Evolutionary conservation across 1,140 invertebrate species (phyloP), one percentile per base, ranked within the genome.

Genomic region (Drosophila erecta): DNA sequence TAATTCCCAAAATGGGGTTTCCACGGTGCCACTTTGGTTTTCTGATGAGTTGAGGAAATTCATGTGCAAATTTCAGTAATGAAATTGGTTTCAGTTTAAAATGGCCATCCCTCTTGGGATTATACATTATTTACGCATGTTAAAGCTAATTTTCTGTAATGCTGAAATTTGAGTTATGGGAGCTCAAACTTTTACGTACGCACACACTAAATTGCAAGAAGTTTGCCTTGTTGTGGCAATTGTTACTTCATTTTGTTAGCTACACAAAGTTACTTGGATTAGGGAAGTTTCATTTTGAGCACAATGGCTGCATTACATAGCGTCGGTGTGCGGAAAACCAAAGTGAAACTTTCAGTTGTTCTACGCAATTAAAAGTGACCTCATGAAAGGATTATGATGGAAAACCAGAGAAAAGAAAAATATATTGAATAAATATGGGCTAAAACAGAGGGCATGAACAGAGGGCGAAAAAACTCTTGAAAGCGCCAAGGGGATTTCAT

Each of bases 101-200:
- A 20, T 59, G 37, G 12, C 15, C 8, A 20, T 24, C 33, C 3
- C 30, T 40, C 22, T 27, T 27, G 22, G 6, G 6, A 47, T n/a
- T 47, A n/a, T 15, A 14, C 33, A 33, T n/a, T 50, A 15, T 50
- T 33, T 17, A 50, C 17, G 15, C 20, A 12, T 10, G n/a, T 15
- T 6, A 17, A 35, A 14, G 1, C 11, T 35, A 17, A 35, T 33
- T 51, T 20, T 35, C 11, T 40, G 24, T 41, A 40, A 30, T 27
- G 8, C 17, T 6, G 7, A 22, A 61, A 30, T 40, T 59, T 4
- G 11, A 17, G 17, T n/a, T n/a, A 61, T 12, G 24, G 20, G 8
- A 22, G 27, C 33, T 59, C 17, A 6, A 58, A 61, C 54, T 61
- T 61, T 41, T 17, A 38, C 10, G 58, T 58, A 33, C 24, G 35